A percentile compares a stretch with the other conserved stretches of the same genome.
These are phyloP conservation scores for Catharus ustulatus DNA, from an alignment of 2,797 vertebrate species.

Conservation along the genomic window DNA sequence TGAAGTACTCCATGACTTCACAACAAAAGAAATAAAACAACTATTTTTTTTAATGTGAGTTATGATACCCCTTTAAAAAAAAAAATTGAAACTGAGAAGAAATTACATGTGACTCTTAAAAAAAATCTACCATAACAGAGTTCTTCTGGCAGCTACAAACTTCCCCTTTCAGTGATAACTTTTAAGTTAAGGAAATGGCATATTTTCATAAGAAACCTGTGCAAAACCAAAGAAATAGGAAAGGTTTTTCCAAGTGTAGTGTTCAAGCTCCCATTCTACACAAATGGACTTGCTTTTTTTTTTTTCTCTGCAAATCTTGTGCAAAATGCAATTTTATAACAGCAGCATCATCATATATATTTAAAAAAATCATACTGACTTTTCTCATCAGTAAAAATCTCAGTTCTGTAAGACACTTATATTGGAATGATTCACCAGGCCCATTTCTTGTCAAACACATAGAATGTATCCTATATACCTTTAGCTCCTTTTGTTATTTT, in stretches of 20 bases:
- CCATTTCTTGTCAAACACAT: not conserved
- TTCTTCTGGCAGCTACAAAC: not conserved
- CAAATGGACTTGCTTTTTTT: not conserved
- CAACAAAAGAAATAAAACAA: not conserved
- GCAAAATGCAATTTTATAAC: not conserved
- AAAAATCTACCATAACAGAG: not conserved
- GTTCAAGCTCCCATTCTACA: not conserved
- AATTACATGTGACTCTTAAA: not conserved
- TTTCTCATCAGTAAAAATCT: not conserved
- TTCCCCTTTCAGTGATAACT: no score
- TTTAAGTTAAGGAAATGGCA: not conserved
- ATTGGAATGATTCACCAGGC: not conserved
- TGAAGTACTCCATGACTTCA: not conserved
- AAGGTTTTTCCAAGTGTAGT: fast-evolving
- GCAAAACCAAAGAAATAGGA: not conserved
- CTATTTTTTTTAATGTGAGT: no score
- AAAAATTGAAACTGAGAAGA: not conserved
- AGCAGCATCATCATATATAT: not conserved
- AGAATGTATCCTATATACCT: not conserved
- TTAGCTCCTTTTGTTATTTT: not conserved
- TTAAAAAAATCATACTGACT: not conserved
- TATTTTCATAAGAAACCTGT: not conserved
- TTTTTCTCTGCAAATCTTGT: not conserved
- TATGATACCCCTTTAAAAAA: not conserved
- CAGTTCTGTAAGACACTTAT: not conserved